Base-by-base conservation (phyloP, 2,113 vertebrate species). In the Copsychus sechellarum region DNA sequence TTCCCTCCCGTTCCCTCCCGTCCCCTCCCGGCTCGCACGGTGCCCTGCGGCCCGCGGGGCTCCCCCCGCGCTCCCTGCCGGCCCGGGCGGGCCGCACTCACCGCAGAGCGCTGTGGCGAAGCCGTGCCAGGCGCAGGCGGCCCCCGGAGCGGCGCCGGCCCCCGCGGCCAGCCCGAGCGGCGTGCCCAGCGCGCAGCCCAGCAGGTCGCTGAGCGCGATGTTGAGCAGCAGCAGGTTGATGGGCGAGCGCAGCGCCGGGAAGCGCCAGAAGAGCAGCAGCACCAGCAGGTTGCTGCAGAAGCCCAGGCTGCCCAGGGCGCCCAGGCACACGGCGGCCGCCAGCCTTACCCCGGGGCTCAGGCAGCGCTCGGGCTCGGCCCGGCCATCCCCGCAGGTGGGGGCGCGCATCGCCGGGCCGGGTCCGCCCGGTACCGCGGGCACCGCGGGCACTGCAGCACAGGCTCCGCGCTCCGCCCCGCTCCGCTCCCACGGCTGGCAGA, bases 71-170 rank as follows among this genome's bases (percentile, higher is more conserved):
- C 8, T 22, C 45, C 73, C 38, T 12, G 47, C 54, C 22, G 18
- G 8, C 23, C 48, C 14, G 24, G 50, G 9, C n/a, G 11, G 9
- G 12, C 7, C 60, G 6, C 69, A 97, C 98, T 98, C 93, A 98
- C 98, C 98, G 61, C 98, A 98, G 33, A 98, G 97, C 9, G 98
- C 97, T 93, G 98, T 98, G 93, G 96, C 97, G 88, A 99, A 98
- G 53, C 98, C 98, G 95, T 99, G 98, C 98, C 98, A 98, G 91
- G 98, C 96, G 91, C 98, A 98, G n/a, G 98, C 98, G 16, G 36
- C 21, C 16, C 50, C 61, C 21, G 69, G 20, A 8, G 67, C 48
- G 36, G 45, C 45, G 33, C 33, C n/a, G 24, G n/a, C 23, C n/a
- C 31, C 77, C 25, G 53, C 43, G 29, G 64, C 98, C 94, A 98